A percentile compares a stretch with the other conserved stretches of the same genome.
Conservation (phyloP, 1,140 invertebrate genomes). For the Bombus pyrosoma region DNA sequence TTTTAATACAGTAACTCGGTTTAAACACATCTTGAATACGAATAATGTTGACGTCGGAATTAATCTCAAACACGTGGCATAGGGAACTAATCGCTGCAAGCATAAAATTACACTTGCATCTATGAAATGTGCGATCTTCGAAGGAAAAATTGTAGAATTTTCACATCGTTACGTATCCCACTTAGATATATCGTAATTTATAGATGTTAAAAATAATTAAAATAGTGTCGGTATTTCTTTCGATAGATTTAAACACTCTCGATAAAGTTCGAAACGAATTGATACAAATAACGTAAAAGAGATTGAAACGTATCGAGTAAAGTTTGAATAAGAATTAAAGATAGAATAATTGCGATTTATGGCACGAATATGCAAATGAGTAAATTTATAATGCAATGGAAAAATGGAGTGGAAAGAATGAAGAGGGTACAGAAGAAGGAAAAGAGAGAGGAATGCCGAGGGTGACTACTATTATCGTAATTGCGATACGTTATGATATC, state of each 20-base stretch:
- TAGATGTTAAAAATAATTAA: background rate
- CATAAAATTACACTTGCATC: background rate
- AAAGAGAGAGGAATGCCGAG: background rate
- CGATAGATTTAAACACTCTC: background rate
- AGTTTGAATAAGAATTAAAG: background rate
- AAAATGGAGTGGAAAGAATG: background rate
- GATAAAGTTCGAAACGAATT: background rate
- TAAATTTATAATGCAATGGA: background rate
- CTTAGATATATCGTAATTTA: background rate
- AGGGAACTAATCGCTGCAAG: background rate
- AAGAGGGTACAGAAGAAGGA: background rate
- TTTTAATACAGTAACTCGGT: background rate
- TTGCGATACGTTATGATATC: background rate
- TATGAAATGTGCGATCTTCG: background rate
- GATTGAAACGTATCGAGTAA: background rate
- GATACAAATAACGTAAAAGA: background rate
- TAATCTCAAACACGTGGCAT: background rate
- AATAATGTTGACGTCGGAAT: background rate
- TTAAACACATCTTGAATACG: background rate
- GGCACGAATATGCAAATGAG: background rate
- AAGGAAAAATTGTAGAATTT: background rate
- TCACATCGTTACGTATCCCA: background rate
- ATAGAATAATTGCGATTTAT: background rate
- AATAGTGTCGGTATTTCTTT: background rate
- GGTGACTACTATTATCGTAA: background rate